Evolutionary conservation across 2,888 invertebrate species (phyloP).

Genomic region (Carabus problematicus): DNA sequence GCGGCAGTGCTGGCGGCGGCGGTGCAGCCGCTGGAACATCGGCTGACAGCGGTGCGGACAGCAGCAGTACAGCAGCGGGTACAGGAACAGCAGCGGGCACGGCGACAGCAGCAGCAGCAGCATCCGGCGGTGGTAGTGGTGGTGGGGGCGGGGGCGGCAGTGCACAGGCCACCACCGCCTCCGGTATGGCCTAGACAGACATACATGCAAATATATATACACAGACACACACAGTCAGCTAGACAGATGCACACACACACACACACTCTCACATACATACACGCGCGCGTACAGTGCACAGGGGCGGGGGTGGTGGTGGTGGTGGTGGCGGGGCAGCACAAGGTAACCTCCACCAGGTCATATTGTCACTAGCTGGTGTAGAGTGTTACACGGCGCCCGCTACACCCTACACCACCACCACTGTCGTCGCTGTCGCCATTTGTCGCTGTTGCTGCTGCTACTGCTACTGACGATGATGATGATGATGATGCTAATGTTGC

Average conservation of each 20-base stretch:
- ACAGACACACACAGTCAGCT: too few relatives aligned
- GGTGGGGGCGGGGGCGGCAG: constrained; percentile 42
- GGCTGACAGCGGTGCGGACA: constrained; percentile 47
- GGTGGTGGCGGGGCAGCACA: too few relatives aligned
- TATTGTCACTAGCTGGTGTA: background rate
- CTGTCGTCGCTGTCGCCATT: too few relatives aligned
- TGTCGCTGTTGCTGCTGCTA: too few relatives aligned
- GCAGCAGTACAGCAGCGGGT: constrained; percentile 44
- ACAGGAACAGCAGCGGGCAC: constrained; percentile 53
- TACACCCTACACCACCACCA: constrained; percentile 13
- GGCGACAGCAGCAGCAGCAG: constrained; percentile 54
- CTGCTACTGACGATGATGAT: too few relatives aligned
- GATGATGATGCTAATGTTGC: constrained; percentile 41
- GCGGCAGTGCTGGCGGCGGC: constrained; percentile 43
- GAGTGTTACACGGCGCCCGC: constrained; percentile 19
- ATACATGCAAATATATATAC: too few relatives aligned
- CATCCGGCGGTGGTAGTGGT: constrained; percentile 47
- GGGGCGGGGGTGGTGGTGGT: too few relatives aligned
- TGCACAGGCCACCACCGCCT: constrained; percentile 51
- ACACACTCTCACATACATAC: too few relatives aligned
- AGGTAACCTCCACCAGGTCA: too few relatives aligned
- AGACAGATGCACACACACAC: too few relatives aligned
- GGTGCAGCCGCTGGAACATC: constrained; percentile 39
- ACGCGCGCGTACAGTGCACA: too few relatives aligned
- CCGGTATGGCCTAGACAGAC: constrained; percentile 57